A percentile compares a stretch with the other conserved stretches of the same genome.
These are phyloP conservation scores for Autographa gamma DNA, from an alignment of 2,888 invertebrate genomes.

Conservation along the genomic window DNA sequence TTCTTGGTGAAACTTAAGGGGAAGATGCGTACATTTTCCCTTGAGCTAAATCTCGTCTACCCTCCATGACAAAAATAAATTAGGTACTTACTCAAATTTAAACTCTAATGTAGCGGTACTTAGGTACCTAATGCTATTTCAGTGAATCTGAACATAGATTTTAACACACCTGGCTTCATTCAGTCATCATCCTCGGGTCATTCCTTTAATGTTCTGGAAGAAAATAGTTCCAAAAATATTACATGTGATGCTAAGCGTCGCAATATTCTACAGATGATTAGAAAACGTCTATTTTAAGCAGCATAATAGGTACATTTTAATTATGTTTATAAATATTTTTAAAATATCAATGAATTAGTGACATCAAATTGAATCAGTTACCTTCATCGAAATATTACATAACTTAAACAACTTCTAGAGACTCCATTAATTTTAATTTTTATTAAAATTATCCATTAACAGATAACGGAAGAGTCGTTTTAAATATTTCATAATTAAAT, in stretches of 20 bases:
- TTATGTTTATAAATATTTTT: not conserved
- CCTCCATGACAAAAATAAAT: no score
- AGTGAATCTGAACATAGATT: no score
- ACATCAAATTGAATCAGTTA: not conserved
- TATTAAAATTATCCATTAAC: not conserved
- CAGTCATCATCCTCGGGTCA: no score
- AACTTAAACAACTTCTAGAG: not conserved
- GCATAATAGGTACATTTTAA: not conserved
- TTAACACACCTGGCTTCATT: no score
- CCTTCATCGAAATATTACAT: not conserved
- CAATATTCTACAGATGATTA: not conserved
- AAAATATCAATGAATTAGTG: not conserved
- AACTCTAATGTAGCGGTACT: no score
- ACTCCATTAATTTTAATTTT: not conserved
- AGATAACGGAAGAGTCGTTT: not conserved
- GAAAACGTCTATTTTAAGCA: not conserved
- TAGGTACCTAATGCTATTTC: no score
- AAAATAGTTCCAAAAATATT: not conserved
- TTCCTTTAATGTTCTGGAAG: no score
- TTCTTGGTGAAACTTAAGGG: no score
- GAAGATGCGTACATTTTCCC: no score
- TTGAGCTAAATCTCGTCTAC: no score
- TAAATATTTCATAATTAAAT: constrained; percentile 33
- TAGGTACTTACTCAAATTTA: no score
- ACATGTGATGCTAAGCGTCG: not conserved